Percentiles rank a stretch among this genome's conserved stretches.
phyloP scores from a whole-genome alignment of 2,113 vertebrate species.

The Lepus timidus region DNA sequence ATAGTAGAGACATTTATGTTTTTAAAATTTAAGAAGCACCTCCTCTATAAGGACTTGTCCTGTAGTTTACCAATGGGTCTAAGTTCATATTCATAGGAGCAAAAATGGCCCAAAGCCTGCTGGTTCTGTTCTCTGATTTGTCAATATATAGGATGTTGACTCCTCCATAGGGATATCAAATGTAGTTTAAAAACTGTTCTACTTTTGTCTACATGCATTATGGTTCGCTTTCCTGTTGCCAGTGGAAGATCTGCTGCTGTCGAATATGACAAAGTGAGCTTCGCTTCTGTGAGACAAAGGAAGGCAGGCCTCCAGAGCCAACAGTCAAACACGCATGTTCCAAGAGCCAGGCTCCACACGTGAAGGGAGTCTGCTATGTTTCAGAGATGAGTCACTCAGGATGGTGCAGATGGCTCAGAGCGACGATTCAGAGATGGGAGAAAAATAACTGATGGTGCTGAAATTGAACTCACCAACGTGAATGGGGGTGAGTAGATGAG shows the following conservation, averaged over 20 bases:
- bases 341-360: accelerated
- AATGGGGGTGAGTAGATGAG: not conserved
- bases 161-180: not conserved
- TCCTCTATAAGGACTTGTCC: not conserved
- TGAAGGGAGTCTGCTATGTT: conserved; percentile 46
- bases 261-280: not conserved
- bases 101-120: not conserved
- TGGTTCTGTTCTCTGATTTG: conserved; percentile 20
- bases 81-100: not conserved
- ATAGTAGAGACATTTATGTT: not conserved
- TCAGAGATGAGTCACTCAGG: conserved; percentile 53
- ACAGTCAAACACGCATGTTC: not conserved
- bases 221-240: not conserved
- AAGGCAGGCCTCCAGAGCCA: not conserved
- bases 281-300: not conserved
- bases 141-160: not conserved
- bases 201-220: not conserved
- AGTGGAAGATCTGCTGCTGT: not conserved
- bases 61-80: not conserved
- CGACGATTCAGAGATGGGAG: conserved; percentile 40
- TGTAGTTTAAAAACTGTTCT: not conserved
- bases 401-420: conserved; percentile 49
- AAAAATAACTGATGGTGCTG: conserved; percentile 10
- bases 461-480: not conserved
- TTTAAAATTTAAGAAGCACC: conserved; percentile 47